A percentile compares a stretch with the other conserved stretches of the same genome.
phyloP scores from a whole-genome alignment of 2,113 vertebrate species.

The Calidris pugnax region DNA sequence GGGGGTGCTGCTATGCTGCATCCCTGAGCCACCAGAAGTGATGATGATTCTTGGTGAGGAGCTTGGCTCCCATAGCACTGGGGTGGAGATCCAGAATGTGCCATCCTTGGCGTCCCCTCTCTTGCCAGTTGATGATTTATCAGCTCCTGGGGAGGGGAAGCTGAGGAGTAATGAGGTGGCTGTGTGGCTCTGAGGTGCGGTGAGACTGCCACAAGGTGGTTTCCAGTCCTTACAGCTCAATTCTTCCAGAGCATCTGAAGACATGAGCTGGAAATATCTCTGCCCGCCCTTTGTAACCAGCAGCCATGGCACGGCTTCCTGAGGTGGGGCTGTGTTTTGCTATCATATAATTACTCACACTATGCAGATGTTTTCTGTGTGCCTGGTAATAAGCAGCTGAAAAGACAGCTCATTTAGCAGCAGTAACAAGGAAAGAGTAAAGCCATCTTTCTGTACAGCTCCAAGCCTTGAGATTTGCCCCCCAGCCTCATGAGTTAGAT shows the following conservation, averaged over 20 bases:
- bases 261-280: background rate
- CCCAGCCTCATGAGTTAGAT: background rate
- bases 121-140: background rate
- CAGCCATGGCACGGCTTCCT: background rate
- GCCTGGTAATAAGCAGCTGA: background rate
- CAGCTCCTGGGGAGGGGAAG: background rate
- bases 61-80: accelerated
- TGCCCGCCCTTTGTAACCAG: accelerated
- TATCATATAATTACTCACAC: background rate
- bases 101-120: background rate
- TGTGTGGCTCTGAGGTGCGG: background rate
- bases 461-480: background rate
- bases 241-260: background rate
- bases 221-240: background rate
- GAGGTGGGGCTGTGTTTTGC: background rate
- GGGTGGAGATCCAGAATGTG: accelerated
- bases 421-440: background rate
- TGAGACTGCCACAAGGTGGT: background rate
- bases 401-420: background rate
- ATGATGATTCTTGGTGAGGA: background rate
- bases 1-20: background rate
- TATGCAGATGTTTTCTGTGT: background rate
- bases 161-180: background rate
- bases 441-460: background rate
- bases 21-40: background rate